Evolutionary conservation across 2,888 invertebrate genomes (phyloP).

Genomic region (Stenolophus ochropezus): DNA sequence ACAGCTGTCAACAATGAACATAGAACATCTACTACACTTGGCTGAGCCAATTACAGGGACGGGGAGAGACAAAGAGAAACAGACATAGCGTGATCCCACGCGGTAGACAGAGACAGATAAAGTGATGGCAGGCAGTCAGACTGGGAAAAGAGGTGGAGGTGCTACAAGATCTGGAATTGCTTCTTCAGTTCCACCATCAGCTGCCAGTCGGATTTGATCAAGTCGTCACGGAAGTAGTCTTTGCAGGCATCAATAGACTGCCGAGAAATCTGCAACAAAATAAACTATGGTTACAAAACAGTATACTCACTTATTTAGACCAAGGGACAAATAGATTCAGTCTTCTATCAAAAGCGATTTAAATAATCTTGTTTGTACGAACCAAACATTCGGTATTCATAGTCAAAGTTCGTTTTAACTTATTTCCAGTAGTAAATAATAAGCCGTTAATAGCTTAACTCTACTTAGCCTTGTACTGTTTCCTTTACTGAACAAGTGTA

Average conservation of each 20-base stretch:
- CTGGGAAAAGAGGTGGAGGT: neutral
- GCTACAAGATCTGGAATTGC: slow-evolving; percentile 94
- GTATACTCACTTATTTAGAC: no score
- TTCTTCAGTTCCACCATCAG: slow-evolving; percentile 99
- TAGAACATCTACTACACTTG: slow-evolving; percentile 7
- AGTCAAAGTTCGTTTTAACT: no score
- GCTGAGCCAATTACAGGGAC: neutral
- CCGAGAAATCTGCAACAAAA: slow-evolving; percentile 89
- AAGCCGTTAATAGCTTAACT: no score
- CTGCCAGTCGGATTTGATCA: slow-evolving; percentile 98
- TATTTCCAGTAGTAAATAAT: no score
- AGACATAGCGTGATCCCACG: slow-evolving; percentile 20
- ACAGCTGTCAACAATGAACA: slow-evolving; percentile 1
- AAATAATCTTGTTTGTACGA: no score
- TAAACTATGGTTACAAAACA: no score
- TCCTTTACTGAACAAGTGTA: no score
- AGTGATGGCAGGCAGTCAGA: slow-evolving; percentile 63
- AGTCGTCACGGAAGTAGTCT: slow-evolving; percentile 98
- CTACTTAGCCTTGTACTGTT: no score
- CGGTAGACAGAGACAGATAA: slow-evolving; percentile 9
- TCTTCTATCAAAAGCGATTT: no score
- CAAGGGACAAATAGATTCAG: no score
- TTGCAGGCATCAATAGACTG: slow-evolving; percentile 99
- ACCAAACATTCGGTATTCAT: no score
- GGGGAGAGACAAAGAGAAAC: slow-evolving; percentile 26